Conservation (phyloP, 2,888 invertebrate species). For the Ophion slaviceki region DNA sequence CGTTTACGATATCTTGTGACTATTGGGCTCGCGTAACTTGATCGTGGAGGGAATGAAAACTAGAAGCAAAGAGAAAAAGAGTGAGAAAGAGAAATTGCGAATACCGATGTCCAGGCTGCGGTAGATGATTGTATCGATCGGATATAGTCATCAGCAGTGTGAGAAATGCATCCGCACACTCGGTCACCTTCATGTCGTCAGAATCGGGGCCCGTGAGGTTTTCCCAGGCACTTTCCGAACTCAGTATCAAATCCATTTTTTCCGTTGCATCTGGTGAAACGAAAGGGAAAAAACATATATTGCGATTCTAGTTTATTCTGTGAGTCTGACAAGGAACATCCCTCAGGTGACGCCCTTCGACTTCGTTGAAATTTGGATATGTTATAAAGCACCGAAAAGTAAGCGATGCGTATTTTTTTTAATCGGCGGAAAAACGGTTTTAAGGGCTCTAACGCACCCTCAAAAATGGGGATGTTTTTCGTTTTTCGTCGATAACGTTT, state of each 20-base stretch:
- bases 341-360: too few species aligned
- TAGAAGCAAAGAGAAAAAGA: neutral
- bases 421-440: too few species aligned
- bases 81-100: neutral
- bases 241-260: constrained; percentile 94
- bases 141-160: constrained; percentile 94
- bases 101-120: constrained; percentile 92
- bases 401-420: too few species aligned
- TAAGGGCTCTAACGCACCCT: too few species aligned
- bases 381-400: too few species aligned
- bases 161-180: constrained; percentile 95
- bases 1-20: neutral
- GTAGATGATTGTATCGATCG: constrained; percentile 92
- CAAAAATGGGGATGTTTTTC: too few species aligned
- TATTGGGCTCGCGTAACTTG: too few species aligned
- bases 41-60: too few species aligned
- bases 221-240: constrained; percentile 88
- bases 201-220: constrained; percentile 85
- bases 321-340: neutral
- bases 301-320: neutral
- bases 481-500: too few species aligned
- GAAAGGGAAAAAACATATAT: constrained; percentile 24
- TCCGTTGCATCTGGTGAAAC: constrained; percentile 90
- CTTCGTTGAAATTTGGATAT: too few species aligned
- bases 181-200: constrained; percentile 91